Percentiles rank a stretch among this genome's conserved stretches.
phyloP scores from a whole-genome alignment of 2,113 vertebrate genomes.

The Nothobranchius kuhntae region DNA sequence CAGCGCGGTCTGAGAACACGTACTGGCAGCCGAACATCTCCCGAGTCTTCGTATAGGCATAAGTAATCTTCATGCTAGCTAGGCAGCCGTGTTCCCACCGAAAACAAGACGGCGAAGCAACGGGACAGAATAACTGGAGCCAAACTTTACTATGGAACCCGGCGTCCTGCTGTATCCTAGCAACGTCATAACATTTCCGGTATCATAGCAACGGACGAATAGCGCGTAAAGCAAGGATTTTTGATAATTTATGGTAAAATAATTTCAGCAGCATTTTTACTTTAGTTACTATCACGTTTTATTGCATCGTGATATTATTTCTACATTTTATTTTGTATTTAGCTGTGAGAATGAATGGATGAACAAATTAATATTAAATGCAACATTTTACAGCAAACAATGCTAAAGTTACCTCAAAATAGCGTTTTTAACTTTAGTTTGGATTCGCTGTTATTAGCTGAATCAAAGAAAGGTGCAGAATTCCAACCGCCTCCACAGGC shows the following conservation, averaged over 20 bases:
- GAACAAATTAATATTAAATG: too few species aligned
- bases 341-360: too few species aligned
- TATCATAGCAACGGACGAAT: too few species aligned
- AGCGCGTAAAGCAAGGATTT: too few species aligned
- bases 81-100: not conserved
- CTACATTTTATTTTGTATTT: too few species aligned
- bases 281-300: too few species aligned
- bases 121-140: not conserved
- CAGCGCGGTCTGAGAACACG: constrained; percentile 82
- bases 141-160: not conserved
- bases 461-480: not conserved
- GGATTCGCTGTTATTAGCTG: not conserved
- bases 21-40: constrained; percentile 89
- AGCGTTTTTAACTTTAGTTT: not conserved
- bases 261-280: too few species aligned
- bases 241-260: too few species aligned
- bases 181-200: not conserved
- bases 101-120: not conserved
- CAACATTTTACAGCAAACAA: too few species aligned
- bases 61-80: constrained; percentile 85
- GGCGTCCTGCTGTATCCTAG: constrained; percentile 26
- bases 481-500: accelerated
- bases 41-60: constrained; percentile 85
- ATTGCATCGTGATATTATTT: too few species aligned
- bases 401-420: too few species aligned